Conservation (phyloP, 2,888 invertebrate genomes). For the Dyspetes luteomarginatus region DNA sequence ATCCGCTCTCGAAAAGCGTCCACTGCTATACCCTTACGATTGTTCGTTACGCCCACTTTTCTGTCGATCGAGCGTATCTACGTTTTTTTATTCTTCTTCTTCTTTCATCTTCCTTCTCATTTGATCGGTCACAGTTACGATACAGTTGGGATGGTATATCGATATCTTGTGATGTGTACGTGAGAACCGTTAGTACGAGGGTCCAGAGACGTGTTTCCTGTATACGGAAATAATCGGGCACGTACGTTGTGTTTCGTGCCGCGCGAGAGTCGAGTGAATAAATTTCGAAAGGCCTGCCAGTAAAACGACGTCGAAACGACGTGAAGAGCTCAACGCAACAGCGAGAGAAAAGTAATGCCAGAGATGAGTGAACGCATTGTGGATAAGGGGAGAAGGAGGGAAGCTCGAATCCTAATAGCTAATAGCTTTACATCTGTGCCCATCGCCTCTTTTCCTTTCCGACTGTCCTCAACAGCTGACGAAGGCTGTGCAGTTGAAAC, state of each 20-base stretch:
- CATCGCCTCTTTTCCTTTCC: constrained; percentile 52
- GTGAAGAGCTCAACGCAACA: not conserved
- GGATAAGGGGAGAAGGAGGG: not conserved
- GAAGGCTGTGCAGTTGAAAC: constrained; percentile 54
- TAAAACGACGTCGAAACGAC: constrained; percentile 48
- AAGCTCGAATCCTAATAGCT: constrained; percentile 73
- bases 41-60: constrained; percentile 64
- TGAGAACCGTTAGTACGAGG: constrained; percentile 56
- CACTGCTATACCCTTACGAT: constrained; percentile 52
- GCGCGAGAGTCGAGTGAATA: constrained; percentile 52
- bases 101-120: constrained; percentile 10
- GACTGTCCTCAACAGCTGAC: constrained; percentile 60
- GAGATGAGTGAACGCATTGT: constrained; percentile 21
- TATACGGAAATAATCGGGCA: constrained; percentile 60
- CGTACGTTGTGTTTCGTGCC: constrained; percentile 47
- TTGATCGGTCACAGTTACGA: constrained; percentile 55
- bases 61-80: constrained; percentile 51
- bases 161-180: constrained; percentile 57
- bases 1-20: constrained; percentile 38
- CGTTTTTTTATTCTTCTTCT: constrained; percentile 10
- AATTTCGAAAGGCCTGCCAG: constrained; percentile 50
- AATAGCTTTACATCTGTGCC: constrained; percentile 71
- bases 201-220: constrained; percentile 45
- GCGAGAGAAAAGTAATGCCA: not conserved
- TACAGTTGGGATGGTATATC: constrained; percentile 35